These are phyloP conservation scores for Bombus balteatus DNA, from an alignment of 1,140 invertebrate species.

Conservation along the genomic window DNA sequence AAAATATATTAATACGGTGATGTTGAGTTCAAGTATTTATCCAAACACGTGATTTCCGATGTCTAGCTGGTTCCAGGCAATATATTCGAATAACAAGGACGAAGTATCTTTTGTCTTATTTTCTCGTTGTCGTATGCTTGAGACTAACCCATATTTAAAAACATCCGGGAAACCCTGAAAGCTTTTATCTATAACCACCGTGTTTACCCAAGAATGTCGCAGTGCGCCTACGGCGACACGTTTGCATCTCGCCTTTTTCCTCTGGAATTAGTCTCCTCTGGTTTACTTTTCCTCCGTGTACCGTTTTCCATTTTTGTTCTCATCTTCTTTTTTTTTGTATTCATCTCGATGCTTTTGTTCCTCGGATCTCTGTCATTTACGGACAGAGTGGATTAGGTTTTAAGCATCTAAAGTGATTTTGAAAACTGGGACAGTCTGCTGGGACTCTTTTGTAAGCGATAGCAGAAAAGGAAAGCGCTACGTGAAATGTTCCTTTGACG, in stretches of 20 bases:
- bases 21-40: neutral
- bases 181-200: slow-evolving; percentile 34
- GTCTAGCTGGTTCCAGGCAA: neutral
- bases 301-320: neutral
- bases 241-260: slow-evolving; percentile 20
- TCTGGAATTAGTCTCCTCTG: slow-evolving; percentile 22
- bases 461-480: neutral
- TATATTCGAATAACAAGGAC: neutral
- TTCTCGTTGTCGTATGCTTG: neutral
- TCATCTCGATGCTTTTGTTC: slow-evolving; percentile 19
- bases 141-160: slow-evolving; percentile 30
- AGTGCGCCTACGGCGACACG: slow-evolving; percentile 45
- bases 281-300: slow-evolving; percentile 3
- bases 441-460: neutral
- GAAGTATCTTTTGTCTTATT: neutral
- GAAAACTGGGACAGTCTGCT: neutral
- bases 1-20: neutral
- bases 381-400: neutral
- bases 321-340: neutral
- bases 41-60: neutral
- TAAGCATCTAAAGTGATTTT: neutral
- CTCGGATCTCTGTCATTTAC: slow-evolving; percentile 3
- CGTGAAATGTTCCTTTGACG: neutral
- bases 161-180: slow-evolving; percentile 20
- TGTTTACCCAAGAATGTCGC: slow-evolving; percentile 57